Percentiles rank a stretch among this genome's conserved stretches.
These are phyloP conservation scores for Lepidocolaptes lacrymiger DNA, from an alignment of 2,797 vertebrate species.

Conservation along the genomic window DNA sequence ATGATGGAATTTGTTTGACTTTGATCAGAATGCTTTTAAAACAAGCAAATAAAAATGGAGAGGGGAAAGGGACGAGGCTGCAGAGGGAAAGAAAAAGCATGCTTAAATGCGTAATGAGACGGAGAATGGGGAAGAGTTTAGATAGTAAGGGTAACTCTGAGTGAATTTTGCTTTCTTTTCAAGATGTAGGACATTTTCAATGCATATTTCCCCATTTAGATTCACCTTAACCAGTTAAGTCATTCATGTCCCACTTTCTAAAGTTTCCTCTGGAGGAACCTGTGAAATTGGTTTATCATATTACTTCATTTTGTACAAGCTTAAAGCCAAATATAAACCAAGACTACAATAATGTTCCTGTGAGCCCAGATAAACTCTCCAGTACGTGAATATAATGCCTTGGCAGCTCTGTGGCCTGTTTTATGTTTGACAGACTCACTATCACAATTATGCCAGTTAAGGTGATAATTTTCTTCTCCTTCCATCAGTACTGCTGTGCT, in stretches of 20 bases:
- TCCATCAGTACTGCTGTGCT: not conserved
- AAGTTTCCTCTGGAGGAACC: slow-evolving; percentile 51
- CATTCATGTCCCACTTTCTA: slow-evolving; percentile 30
- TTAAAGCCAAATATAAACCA: slow-evolving; percentile 59
- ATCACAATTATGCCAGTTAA: not conserved
- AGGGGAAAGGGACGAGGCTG: not conserved
- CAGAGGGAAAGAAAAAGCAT: not conserved
- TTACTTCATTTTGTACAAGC: slow-evolving; percentile 32
- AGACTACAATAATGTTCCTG: slow-evolving; percentile 14
- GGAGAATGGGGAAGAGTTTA: not conserved
- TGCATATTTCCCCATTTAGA: not conserved
- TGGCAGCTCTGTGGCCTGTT: not conserved
- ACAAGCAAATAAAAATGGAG: not conserved
- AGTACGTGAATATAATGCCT: not conserved
- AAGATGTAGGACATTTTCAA: not conserved
- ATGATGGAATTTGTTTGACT: not conserved
- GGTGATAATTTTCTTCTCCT: not conserved
- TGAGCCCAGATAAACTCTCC: slow-evolving; percentile 10
- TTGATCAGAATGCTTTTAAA: not conserved
- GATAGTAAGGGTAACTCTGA: not conserved
- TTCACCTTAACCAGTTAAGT: slow-evolving; percentile 37
- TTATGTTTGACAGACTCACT: slow-evolving; percentile 12
- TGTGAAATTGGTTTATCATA: slow-evolving; percentile 38
- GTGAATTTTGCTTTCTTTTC: not conserved
- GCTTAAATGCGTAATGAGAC: not conserved